These are phyloP conservation scores for Rhorus exstirpatorius DNA, from an alignment of 2,888 invertebrate genomes.

Conservation along the genomic window DNA sequence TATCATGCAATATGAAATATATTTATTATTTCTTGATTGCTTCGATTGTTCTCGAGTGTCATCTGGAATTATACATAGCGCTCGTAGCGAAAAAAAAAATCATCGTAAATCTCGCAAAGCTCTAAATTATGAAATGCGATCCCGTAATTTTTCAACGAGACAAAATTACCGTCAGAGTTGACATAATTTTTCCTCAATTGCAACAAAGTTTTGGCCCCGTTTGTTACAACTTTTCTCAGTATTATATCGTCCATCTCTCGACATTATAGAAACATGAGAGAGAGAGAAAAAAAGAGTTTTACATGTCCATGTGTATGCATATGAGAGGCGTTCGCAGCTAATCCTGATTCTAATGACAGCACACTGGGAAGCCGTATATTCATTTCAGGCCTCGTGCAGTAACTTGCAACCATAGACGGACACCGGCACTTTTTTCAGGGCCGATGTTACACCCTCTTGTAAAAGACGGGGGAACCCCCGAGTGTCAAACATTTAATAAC, in stretches of 20 bases:
- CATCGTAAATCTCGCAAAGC: too few species aligned
- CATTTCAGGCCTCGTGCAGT: constrained; percentile 73
- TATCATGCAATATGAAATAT: too few species aligned
- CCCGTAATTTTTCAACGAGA: too few species aligned
- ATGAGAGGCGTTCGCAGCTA: constrained; percentile 74
- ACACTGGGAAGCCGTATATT: constrained; percentile 82
- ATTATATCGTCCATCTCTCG: background rate
- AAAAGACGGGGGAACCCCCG: background rate
- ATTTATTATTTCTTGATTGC: too few species aligned
- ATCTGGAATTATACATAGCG: too few species aligned
- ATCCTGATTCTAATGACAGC: constrained; percentile 84
- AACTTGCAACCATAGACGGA: constrained; percentile 73
- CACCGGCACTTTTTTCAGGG: constrained; percentile 58
- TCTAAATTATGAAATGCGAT: too few species aligned
- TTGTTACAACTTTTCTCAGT: background rate
- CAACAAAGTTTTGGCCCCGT: background rate
- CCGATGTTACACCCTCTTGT: constrained; percentile 49
- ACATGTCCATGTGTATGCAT: constrained; percentile 51
- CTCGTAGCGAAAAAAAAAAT: too few species aligned
- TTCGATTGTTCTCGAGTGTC: too few species aligned
- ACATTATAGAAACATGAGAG: constrained; percentile 6
- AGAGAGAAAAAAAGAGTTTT: constrained; percentile 10
- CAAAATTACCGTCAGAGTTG: background rate
- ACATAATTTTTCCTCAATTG: background rate
- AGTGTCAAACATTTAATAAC: background rate